phyloP scores from a whole-genome alignment of 2,113 vertebrate genomes.

The Proterorhinus semilunaris region DNA sequence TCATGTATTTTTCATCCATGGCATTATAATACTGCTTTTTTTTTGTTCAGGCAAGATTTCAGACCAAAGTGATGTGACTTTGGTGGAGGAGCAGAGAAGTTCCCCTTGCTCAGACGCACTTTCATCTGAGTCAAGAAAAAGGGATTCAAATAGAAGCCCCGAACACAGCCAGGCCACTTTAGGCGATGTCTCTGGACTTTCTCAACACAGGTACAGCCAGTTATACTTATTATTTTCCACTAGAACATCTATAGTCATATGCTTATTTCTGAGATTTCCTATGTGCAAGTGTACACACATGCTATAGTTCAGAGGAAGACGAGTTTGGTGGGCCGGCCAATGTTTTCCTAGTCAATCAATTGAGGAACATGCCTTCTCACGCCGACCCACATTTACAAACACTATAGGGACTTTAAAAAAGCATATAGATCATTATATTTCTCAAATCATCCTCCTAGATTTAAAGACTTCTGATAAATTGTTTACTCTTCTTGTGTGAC shows the following conservation, averaged over 20 bases:
- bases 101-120: conserved; percentile 72
- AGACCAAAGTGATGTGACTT: conserved; percentile 73
- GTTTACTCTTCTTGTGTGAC: not conserved
- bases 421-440: no score
- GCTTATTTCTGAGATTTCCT: no score
- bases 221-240: not conserved
- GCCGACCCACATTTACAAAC: no score
- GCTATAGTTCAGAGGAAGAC: no score
- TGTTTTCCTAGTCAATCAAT: no score
- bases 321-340: no score
- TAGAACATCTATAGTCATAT: no score
- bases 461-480: no score
- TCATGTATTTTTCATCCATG: not conserved
- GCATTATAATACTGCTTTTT: not conserved
- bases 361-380: no score
- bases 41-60: conserved; percentile 44
- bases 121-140: conserved; percentile 75
- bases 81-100: conserved; percentile 77
- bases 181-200: conserved; percentile 77
- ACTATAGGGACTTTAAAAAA: no score
- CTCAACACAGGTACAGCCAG: conserved; percentile 79
- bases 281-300: no score
- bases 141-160: conserved; percentile 64
- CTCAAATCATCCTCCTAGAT: no score
- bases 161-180: conserved; percentile 69